Base-by-base conservation (phyloP, 2,797 vertebrate genomes). In the Phataginus tricuspis region DNA sequence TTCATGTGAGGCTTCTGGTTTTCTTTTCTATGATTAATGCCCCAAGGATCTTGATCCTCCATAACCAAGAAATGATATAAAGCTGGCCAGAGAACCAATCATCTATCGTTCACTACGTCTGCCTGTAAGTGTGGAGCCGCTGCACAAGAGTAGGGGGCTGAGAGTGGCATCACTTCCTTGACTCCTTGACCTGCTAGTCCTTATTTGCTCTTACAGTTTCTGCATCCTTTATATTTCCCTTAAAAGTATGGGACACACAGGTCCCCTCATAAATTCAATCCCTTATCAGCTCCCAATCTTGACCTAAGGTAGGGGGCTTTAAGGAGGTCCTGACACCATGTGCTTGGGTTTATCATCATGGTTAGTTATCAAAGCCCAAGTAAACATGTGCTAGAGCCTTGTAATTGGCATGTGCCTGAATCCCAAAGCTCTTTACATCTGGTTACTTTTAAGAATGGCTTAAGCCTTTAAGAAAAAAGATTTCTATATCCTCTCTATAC, bases 381-480 rank as follows among this genome's bases (percentile, higher is more conserved):
- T 45, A 72, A 63, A 80, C 57, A 64, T 10, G 9, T 29, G 55
- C n/a, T n/a, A 63, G 42, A 29, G 42, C 12, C 55, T 71, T 45
- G 15, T 10, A n/a, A 64, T 0, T 42, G 12, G 34, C 12, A 53
- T 71, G 64, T 29, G 5, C 27, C 34, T 66, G 72, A 42, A 72
- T 55, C 34, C 18, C 11, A 16, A 63, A 55, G 5, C 14, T 53
- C 34, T 80, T 31, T 72, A 29, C 31, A 51, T 19, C 66, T 72
- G 18, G 21, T 72, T 64, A 80, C 75, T 63, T 90, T 93, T 63
- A 51, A 79, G 61, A 53, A 78, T 31, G n/a, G 25, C n/a, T 39
- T 83, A 18, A 64, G 45, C 2, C 37, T 80, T 64, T 45, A 45
- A 45, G 45, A 45, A 27, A 45, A 19, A 83, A 64, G 2, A 83